Evolutionary conservation across 2,113 vertebrate genomes (phyloP).

Genomic region (Peucedramus taeniatus): DNA sequence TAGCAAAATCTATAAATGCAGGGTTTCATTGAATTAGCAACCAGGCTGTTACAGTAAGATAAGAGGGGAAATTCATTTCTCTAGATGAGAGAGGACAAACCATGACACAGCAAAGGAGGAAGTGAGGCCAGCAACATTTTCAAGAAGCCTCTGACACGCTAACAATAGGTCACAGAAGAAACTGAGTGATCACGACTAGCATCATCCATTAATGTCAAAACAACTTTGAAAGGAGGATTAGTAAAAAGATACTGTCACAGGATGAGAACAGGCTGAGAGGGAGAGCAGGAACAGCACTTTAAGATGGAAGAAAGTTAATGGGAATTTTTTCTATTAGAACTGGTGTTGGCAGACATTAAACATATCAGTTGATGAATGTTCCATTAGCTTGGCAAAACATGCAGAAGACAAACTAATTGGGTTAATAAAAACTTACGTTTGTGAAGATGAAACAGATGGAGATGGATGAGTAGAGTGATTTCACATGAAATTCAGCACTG

Average conservation of each 20-base stretch:
- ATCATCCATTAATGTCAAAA: neutral
- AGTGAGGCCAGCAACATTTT: neutral
- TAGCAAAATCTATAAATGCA: conserved; percentile 40
- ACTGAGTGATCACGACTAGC: neutral
- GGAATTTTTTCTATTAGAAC: neutral
- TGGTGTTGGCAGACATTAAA: neutral
- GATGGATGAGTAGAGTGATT: neutral
- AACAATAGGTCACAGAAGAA: neutral
- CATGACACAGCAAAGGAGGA: conserved; percentile 39
- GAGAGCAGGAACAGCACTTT: neutral
- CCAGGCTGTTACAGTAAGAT: conserved; percentile 39
- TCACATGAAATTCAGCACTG: neutral
- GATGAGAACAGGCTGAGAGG: neutral
- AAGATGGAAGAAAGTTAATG: neutral
- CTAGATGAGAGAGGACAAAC: neutral
- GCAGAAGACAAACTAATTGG: neutral
- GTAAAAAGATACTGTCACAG: neutral
- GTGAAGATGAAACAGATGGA: neutral
- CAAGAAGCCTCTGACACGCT: neutral
- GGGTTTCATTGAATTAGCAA: conserved; percentile 30
- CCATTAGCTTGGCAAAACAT: neutral
- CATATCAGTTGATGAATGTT: neutral
- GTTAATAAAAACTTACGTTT: neutral
- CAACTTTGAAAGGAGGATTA: neutral
- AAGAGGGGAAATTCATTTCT: conserved; percentile 26